Evolutionary conservation across 2,888 invertebrate species (phyloP).

Genomic region (Lepidochrysops patricia): DNA sequence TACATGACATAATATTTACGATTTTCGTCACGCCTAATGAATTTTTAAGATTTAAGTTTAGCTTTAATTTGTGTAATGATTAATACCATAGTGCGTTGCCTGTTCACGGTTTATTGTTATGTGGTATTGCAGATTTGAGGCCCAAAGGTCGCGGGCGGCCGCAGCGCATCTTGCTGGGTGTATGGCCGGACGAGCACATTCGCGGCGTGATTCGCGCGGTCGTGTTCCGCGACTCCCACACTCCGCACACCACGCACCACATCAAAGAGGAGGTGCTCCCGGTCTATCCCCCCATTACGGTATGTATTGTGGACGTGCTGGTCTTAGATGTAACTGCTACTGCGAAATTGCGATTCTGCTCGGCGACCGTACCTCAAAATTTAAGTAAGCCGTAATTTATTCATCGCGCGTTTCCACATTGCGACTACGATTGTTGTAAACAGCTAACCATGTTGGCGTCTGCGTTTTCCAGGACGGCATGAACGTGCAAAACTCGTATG

Average conservation of each 20-base stretch:
- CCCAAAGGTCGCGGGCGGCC: slow-evolving; percentile 94
- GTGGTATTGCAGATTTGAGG: slow-evolving; percentile 81
- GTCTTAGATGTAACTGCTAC: slow-evolving; percentile 40
- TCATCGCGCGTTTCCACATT: not conserved
- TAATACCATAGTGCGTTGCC: slow-evolving; percentile 31
- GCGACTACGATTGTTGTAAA: not conserved
- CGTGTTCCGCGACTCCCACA: slow-evolving; percentile 89
- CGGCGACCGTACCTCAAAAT: not conserved
- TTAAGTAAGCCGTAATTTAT: not conserved
- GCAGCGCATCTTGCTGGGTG: slow-evolving; percentile 90
- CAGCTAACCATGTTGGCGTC: slow-evolving; percentile 22
- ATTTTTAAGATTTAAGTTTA: not conserved
- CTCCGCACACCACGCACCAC: slow-evolving; percentile 82
- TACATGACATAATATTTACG: no score
- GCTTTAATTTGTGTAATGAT: not conserved
- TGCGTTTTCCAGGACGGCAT: slow-evolving; percentile 77
- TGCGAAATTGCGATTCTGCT: slow-evolving; percentile 30
- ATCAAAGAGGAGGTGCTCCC: slow-evolving; percentile 81
- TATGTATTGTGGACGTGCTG: slow-evolving; percentile 46
- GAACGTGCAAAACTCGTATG: slow-evolving; percentile 71
- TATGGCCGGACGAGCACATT: slow-evolving; percentile 96
- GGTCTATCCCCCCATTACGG: slow-evolving; percentile 62
- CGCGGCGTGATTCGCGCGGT: slow-evolving; percentile 93
- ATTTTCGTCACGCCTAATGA: no score
- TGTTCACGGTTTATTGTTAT: slow-evolving; percentile 69